These are phyloP conservation scores for Phytoseiulus persimilis DNA, from an alignment of 2,888 invertebrate genomes.

Conservation along the genomic window DNA sequence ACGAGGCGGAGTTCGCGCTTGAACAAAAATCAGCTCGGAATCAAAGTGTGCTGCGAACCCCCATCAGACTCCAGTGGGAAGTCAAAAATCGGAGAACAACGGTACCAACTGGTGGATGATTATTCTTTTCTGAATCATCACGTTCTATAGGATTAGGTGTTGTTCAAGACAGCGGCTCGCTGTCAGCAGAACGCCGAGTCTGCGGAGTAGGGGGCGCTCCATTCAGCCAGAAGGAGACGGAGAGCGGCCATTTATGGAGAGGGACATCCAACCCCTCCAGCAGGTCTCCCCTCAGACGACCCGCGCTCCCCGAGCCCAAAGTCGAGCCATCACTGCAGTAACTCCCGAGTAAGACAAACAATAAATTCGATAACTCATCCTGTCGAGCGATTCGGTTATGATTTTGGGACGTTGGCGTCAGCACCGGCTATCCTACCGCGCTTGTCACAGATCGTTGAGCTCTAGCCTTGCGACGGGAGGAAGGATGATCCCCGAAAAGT, in stretches of 20 bases:
- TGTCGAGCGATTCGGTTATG: neutral
- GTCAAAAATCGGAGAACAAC: neutral
- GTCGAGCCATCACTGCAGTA: neutral
- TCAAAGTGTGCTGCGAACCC: neutral
- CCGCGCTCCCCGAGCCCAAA: neutral
- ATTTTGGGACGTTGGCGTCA: neutral
- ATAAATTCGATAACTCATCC: neutral
- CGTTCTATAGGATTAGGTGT: neutral
- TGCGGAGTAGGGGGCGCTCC: neutral
- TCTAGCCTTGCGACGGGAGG: too few relatives aligned
- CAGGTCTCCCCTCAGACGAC: neutral
- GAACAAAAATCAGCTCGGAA: neutral
- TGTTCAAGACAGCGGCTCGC: conserved; percentile 5
- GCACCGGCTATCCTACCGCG: neutral
- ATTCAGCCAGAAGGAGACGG: neutral
- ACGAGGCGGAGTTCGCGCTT: neutral
- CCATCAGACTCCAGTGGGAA: neutral
- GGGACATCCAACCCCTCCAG: neutral
- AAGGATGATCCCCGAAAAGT: too few relatives aligned
- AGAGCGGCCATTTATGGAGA: neutral
- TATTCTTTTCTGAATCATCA: neutral
- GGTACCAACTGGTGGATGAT: neutral
- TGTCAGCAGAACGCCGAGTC: conserved; percentile 5
- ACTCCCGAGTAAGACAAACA: neutral
- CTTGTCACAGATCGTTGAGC: neutral